These are phyloP conservation scores for Aulostomus chinensis DNA, from an alignment of 2,797 vertebrate species.

Conservation along the genomic window DNA sequence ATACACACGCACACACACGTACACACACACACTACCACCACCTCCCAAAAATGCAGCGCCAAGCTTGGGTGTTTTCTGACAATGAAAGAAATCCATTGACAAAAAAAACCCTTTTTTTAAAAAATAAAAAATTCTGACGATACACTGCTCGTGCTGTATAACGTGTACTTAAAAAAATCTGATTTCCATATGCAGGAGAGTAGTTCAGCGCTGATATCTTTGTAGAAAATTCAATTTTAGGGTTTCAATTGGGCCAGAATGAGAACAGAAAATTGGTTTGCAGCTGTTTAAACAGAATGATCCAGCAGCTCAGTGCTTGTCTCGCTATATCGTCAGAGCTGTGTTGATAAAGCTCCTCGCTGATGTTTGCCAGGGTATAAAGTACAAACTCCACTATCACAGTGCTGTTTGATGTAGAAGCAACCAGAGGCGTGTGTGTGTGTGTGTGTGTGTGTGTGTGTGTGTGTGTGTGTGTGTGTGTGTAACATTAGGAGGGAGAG, in stretches of 20 bases:
- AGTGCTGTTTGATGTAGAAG: constrained; percentile 36
- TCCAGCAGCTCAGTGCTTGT: constrained; percentile 26
- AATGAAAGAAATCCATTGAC: no score
- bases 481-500: not conserved
- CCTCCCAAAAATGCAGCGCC: constrained; percentile 42
- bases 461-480: constrained; percentile 6
- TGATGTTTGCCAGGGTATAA: constrained; percentile 54
- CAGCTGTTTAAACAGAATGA: constrained; percentile 49
- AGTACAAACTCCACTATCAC: constrained; percentile 56
- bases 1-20: no score
- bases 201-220: constrained; percentile 8
- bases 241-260: constrained; percentile 9
- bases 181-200: not conserved
- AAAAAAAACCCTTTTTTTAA: not conserved
- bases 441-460: constrained; percentile 3
- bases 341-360: constrained; percentile 30
- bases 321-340: constrained; percentile 5
- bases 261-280: constrained; percentile 29
- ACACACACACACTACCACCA: no score
- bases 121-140: no score
- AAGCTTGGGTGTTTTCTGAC: constrained; percentile 1
- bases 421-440: constrained; percentile 16
- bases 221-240: constrained; percentile 17
- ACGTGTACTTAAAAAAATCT: constrained; percentile 9
- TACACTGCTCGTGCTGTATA: constrained; percentile 13